Evolutionary conservation across 2,888 invertebrate genomes (phyloP), one percentile per base, ranked within the genome.

Genomic region (Dicyrtoma fusca): DNA sequence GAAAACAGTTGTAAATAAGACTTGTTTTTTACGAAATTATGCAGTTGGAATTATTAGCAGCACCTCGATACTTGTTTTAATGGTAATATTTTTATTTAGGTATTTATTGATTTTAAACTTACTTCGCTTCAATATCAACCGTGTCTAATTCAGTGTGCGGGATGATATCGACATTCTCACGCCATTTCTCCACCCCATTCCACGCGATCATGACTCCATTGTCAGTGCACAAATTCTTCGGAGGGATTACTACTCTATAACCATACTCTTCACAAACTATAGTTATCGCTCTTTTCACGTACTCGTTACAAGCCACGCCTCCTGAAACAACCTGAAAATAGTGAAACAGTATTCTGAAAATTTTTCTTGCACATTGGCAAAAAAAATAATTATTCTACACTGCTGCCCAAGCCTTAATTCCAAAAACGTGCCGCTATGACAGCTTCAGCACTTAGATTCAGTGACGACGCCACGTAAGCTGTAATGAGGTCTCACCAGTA

Each of bases 201-300:
- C 98, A 98, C 19, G 98, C 98, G 81, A 99, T 94, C 99, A 99
- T 99, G 44, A 96, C 88, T 8, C 98, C 99, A 87, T 99, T 99
- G 83, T 99, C 99, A 0, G 95, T 96, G 83, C 99, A 99, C 11
- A 95, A 87, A 82, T 88, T 87, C 23, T 91, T 89, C 2, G 94
- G 92, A 14, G 97, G 96, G 72, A 92, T 88, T 71, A 88, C 86
- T 4, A 93, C 85, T 81, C 85, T 85, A 81, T 89, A 93, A 0
- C 87, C 88, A 81, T 87, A 86, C 79, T 88, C 86, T 17, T 86
- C 82, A 79, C 92, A 91, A 75, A 96, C 83, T 62, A 88, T 84
- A 81, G 87, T 81, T 19, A 99, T 84, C 64, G 90, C 89, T 76
- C 87, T 85, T 64, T 88, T 89, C 66, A 98, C 89, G 82, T 89